These are phyloP conservation scores for Trissoscelio sp. DNA, from an alignment of 2,888 invertebrate genomes.

Conservation along the genomic window DNA sequence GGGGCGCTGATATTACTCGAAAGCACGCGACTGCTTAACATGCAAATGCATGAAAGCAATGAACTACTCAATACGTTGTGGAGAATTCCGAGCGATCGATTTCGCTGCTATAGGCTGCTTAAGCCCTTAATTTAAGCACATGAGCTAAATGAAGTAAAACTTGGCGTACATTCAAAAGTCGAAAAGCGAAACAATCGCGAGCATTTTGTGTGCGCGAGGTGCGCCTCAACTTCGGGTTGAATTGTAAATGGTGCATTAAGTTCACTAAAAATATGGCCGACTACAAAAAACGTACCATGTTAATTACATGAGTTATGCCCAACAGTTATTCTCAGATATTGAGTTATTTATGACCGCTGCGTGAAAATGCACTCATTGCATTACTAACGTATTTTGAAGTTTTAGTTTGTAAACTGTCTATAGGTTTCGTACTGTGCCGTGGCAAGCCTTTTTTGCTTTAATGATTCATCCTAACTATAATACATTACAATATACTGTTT, in stretches of 20 bases:
- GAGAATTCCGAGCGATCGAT: constrained; percentile 82
- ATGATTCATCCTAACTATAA: constrained; percentile 23
- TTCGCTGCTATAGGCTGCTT: constrained; percentile 73
- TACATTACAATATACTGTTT: constrained; percentile 6
- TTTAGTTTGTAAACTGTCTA: constrained; percentile 47
- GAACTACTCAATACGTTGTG: constrained; percentile 83
- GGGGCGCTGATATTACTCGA: constrained; percentile 82
- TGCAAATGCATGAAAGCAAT: constrained; percentile 84
- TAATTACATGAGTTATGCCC: constrained; percentile 52
- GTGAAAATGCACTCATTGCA: constrained; percentile 42
- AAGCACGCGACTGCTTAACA: constrained; percentile 83
- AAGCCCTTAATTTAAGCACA: constrained; percentile 78
- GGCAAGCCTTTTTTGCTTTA: neutral
- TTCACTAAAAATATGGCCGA: constrained; percentile 48
- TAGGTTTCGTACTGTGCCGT: neutral
- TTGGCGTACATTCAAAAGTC: constrained; percentile 59
- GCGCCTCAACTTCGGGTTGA: constrained; percentile 13
- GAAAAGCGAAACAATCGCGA: constrained; percentile 57
- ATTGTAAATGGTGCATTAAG: constrained; percentile 51
- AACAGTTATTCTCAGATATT: constrained; percentile 54
- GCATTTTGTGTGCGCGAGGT: constrained; percentile 20
- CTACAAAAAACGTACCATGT: constrained; percentile 44
- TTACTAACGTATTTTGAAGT: constrained; percentile 34
- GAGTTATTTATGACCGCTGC: constrained; percentile 54
- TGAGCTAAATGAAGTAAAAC: constrained; percentile 65